These are phyloP conservation scores for Phortica magna DNA, from an alignment of 2,888 invertebrate species.

Conservation along the genomic window DNA sequence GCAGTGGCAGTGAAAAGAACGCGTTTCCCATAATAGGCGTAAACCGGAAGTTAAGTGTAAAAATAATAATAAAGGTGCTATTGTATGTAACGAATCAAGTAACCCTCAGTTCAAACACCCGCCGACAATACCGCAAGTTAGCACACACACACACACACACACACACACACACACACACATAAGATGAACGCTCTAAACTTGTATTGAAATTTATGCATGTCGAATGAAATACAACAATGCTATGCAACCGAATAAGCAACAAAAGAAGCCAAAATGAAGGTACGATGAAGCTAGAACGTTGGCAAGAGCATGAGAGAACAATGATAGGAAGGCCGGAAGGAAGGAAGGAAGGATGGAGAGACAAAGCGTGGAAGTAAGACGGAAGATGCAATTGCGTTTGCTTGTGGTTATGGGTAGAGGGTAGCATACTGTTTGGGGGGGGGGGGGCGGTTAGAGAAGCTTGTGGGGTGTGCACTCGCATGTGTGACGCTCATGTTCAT, in stretches of 20 bases:
- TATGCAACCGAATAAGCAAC: neutral
- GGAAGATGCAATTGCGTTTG: no score
- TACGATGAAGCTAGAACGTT: no score
- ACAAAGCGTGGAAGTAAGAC: neutral
- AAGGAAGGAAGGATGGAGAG: neutral
- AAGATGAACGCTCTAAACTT: slow-evolving; percentile 51
- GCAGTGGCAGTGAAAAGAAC: neutral
- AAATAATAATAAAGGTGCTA: slow-evolving; percentile 71
- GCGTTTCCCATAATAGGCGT: slow-evolving; percentile 63
- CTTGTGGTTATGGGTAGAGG: neutral
- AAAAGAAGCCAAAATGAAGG: no score
- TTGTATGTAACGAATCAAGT: slow-evolving; percentile 47
- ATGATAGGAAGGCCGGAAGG: neutral
- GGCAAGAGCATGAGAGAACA: neutral
- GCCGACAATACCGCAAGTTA: neutral
- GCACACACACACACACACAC: neutral
- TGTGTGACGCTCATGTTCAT: neutral
- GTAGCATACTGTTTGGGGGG: no score
- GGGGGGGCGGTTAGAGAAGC: no score
- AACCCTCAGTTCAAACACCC: slow-evolving; percentile 26
- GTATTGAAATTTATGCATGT: slow-evolving; percentile 63
- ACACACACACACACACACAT: neutral
- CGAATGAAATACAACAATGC: neutral
- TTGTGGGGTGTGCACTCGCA: neutral
- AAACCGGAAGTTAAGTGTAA: slow-evolving; percentile 73